Base-by-base conservation (phyloP, 2,113 vertebrate species). In the Pelusios castaneus region DNA sequence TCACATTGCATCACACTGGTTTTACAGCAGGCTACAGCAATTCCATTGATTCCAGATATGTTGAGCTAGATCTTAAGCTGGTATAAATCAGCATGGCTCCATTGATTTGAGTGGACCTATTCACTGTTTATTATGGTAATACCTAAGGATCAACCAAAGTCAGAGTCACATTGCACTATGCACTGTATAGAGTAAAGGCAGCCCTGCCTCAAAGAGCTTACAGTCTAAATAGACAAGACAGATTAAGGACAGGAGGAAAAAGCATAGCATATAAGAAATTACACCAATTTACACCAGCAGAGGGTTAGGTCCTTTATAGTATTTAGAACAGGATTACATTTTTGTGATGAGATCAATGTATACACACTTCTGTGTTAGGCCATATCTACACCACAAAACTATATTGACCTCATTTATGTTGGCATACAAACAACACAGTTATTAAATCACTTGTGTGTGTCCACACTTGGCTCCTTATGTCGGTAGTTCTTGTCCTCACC, bases 211-310 rank as follows among this genome's bases (percentile, higher is more conserved):
- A 91, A 84, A 95, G n/a, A 91, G 91, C 89, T 93, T 96, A 94
- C 97, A 97, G 94, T 97, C 82, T 75, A 80, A 84, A 91, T 27
- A 92, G 86, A 96, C 90, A 96, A 97, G 94, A 92, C 56, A 92
- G 84, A 97, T 88, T 96, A 97, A 96, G 91, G 52, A 93, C 91
- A 96, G 95, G 87, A 78, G 92, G 89, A 92, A 93, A 93, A 5
- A 1, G 1, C 91, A 91, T 89, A 95, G 45, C 21, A 1, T 90
- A 82, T n/a, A 89, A 96, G 92, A 90, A 25, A 43, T 43, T 24
- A 75, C 43, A 27, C 22, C 41, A 75, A 38, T 27, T 43, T 45
- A 27, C 41, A 75, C 82, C 78, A 80, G 88, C 85, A 84, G 77
- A 54, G 8, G 27, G 85, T 92, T 88, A 95, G 80, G 86, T 31